Conservation (phyloP, 2,113 vertebrate genomes). For the Apodemus sylvaticus region DNA sequence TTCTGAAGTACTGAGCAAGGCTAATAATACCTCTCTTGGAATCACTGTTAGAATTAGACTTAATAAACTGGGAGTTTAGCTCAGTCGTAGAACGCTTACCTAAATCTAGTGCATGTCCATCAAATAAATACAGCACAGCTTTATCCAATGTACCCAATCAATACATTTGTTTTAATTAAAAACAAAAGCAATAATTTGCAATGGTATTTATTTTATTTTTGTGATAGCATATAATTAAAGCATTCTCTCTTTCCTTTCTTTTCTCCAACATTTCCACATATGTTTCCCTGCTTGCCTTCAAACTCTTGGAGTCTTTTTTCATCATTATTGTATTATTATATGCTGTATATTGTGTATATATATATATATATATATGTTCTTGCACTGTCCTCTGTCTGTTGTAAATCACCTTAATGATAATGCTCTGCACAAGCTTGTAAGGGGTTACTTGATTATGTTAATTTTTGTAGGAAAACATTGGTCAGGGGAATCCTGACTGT, state of each 20-base stretch:
- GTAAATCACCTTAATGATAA: background rate
- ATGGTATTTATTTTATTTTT: background rate
- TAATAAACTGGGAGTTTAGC: background rate
- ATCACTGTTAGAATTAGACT: constrained; percentile 16
- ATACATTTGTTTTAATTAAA: background rate
- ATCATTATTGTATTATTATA: background rate
- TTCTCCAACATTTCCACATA: background rate
- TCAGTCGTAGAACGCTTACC: background rate
- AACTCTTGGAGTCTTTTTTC: background rate
- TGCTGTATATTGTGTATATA: background rate
- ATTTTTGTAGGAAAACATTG: background rate
- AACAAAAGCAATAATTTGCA: background rate
- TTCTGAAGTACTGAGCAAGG: background rate
- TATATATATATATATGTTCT: background rate
- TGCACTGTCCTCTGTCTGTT: background rate
- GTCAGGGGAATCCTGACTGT: background rate
- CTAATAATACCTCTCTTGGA: background rate
- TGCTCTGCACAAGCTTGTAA: background rate
- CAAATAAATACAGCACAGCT: background rate
- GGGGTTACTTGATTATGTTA: background rate
- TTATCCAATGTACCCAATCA: background rate
- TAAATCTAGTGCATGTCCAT: background rate
- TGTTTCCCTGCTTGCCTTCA: background rate
- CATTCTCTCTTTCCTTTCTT: background rate
- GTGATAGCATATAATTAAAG: background rate